A percentile compares a stretch with the other conserved stretches of the same genome.
These are phyloP conservation scores for Neosilurus hyrtlii DNA, from an alignment of 2,797 vertebrate species.

Conservation along the genomic window DNA sequence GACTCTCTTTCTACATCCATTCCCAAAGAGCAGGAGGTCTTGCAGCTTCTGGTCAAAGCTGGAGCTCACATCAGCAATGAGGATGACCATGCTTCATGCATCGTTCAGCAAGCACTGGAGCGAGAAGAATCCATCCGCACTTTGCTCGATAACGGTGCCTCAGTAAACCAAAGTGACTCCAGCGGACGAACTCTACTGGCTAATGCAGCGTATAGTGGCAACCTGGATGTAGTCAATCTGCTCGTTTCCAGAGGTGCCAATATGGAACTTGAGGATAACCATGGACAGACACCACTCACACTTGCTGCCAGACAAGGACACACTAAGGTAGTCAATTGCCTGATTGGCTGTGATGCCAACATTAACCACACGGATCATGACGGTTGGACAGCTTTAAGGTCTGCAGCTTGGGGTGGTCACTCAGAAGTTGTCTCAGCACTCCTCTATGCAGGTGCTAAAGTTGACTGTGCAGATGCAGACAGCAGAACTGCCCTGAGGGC, in stretches of 20 bases:
- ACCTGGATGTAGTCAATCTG: conserved; percentile 91
- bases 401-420: conserved; percentile 96
- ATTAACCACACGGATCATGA: conserved; percentile 96
- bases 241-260: conserved; percentile 89
- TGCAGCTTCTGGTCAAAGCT: conserved; percentile 95
- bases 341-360: conserved; percentile 91
- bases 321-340: conserved; percentile 94
- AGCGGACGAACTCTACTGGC: conserved; percentile 89
- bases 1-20: conserved; percentile 91
- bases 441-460: conserved; percentile 94
- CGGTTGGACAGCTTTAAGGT: conserved; percentile 93
- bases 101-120: conserved; percentile 92
- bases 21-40: conserved; percentile 93
- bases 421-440: conserved; percentile 95
- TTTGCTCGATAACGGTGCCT: conserved; percentile 89
- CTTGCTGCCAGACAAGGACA: conserved; percentile 95
- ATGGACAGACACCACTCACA: conserved; percentile 93
- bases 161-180: conserved; percentile 92
- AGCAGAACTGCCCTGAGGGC: conserved; percentile 92
- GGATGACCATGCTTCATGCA: conserved; percentile 88
- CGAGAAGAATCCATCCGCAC: conserved; percentile 95
- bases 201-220: conserved; percentile 92
- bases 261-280: conserved; percentile 89
- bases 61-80: conserved; percentile 94
- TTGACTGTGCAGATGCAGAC: conserved; percentile 94